Evolutionary conservation across 2,113 vertebrate genomes (phyloP), one percentile per base, ranked within the genome.

Genomic region (Hymenochirus boettgeri): DNA sequence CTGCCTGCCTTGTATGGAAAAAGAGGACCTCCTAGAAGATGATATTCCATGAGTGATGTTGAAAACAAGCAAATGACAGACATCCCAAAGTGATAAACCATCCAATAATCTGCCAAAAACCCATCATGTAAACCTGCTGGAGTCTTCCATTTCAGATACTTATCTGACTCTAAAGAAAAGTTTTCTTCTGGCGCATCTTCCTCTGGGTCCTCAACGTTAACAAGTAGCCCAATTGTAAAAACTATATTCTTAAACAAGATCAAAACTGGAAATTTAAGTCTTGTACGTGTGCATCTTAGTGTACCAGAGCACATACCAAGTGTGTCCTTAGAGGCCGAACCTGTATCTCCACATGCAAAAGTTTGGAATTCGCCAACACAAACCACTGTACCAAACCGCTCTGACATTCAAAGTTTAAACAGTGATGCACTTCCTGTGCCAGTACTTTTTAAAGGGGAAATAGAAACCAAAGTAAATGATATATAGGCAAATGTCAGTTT

Each of bases 181-280:
- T 46, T 56, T 61, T 71, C 24, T 24, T 61, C 70, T 56, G 39
- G 70, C 27, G 37, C 55, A 55, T 33, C 65, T 61, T n/a, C n/a
- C n/a, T 72, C 73, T n/a, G 11, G 62, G 50, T 70, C 72, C 29
- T 65, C 80, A 65, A 63, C 76, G 0, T 64, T 72, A 71, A 65
- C 78, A 51, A 79, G 63, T 74, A 75, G 81, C 69, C 73, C 79
- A 42, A 72, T 83, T 23, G 78, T 89, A 58, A 91, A 90, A 79
- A 91, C 91, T 71, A 85, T 92, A 58, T 82, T 93, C 45, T 83
- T 81, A 29, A 87, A 91, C 24, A 71, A 88, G 69, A 83, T 79
- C 0, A 74, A 73, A 65, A 91, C 81, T 24, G 89, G 89, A 50
- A 79, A 79, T 52, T 79, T 91, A 33, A 92, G 86, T 0, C 74